phyloP scores from a whole-genome alignment of 2,113 vertebrate species.

The Morone saxatilis region DNA sequence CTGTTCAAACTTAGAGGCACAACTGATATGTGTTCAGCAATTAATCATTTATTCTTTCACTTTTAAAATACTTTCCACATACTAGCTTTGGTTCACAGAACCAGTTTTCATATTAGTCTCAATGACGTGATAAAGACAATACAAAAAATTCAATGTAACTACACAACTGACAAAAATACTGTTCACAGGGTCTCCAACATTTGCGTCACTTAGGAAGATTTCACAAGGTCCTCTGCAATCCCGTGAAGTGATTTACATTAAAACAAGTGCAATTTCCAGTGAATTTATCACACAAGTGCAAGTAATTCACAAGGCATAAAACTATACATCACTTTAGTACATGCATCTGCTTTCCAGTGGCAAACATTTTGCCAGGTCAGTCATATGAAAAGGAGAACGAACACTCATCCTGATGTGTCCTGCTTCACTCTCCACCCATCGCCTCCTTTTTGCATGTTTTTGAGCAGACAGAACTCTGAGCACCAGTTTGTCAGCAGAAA shows the following conservation, averaged over 20 bases:
- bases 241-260: slow-evolving; percentile 50
- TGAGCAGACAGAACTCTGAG: slow-evolving; percentile 41
- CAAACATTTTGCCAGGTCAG: slow-evolving; percentile 7
- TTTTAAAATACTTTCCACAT: slow-evolving; percentile 72
- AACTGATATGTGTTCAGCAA: slow-evolving; percentile 58
- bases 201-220: slow-evolving; percentile 42
- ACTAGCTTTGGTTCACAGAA: slow-evolving; percentile 85
- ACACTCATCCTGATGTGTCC: slow-evolving; percentile 7
- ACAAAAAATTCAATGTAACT: slow-evolving; percentile 71
- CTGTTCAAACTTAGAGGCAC: slow-evolving; percentile 14
- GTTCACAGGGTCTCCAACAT: slow-evolving; percentile 45
- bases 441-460: slow-evolving; percentile 34
- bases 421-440: neutral
- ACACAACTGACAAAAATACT: slow-evolving; percentile 63
- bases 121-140: slow-evolving; percentile 68
- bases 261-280: slow-evolving; percentile 70
- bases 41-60: slow-evolving; percentile 70
- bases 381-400: slow-evolving; percentile 1
- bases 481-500: slow-evolving; percentile 50
- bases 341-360: slow-evolving; percentile 58
- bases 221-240: slow-evolving; percentile 45
- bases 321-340: slow-evolving; percentile 42
- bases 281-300: slow-evolving; percentile 66
- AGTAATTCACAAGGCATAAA: slow-evolving; percentile 56
- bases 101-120: slow-evolving; percentile 75